These are phyloP conservation scores for Drosophila aff. DNA, from an alignment of 1,140 invertebrate species.

Conservation along the genomic window DNA sequence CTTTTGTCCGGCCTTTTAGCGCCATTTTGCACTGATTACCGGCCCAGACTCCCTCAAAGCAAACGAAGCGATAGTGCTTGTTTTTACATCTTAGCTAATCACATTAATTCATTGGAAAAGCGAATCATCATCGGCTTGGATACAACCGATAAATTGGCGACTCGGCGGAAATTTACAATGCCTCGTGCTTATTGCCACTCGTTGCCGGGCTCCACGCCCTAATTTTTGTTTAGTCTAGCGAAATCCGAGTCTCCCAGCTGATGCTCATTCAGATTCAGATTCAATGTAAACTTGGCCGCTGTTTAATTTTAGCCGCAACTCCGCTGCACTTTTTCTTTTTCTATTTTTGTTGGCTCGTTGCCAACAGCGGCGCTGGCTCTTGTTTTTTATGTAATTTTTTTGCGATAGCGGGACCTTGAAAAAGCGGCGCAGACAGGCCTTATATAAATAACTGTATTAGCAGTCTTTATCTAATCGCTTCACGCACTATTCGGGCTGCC, in stretches of 20 bases:
- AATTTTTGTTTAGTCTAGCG: conserved; percentile 23
- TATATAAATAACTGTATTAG: conserved; percentile 68
- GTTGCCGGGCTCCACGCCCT: conserved; percentile 7
- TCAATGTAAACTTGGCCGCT: conserved; percentile 40
- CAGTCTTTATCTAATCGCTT: conserved; percentile 69
- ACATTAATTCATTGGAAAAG: conserved; percentile 22
- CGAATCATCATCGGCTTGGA: conserved; percentile 8
- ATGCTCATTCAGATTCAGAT: not conserved
- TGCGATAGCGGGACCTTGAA: conserved; percentile 72
- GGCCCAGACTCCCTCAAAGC: not conserved
- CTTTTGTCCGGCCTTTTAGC: conserved; percentile 62
- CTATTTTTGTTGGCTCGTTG: conserved; percentile 4
- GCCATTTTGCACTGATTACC: conserved; percentile 52
- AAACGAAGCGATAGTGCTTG: conserved; percentile 7
- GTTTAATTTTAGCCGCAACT: conserved; percentile 35
- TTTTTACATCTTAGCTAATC: conserved; percentile 23
- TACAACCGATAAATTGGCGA: conserved; percentile 5
- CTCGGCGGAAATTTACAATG: conserved; percentile 17
- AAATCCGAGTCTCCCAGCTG: conserved; percentile 15
- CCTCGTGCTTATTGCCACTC: conserved; percentile 4
- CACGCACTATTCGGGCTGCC: conserved; percentile 54
- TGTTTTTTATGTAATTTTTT: conserved; percentile 70
- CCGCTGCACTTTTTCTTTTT: conserved; percentile 25
- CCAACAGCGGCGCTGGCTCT: conserved; percentile 2
- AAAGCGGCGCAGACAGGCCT: conserved; percentile 45